Conservation (phyloP, 1,140 invertebrate genomes). For the Caenorhabditis elegans region WBcel235 BX284603.4:9131001-9131500, state of each 20-base stretch:
- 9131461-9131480: too few species aligned
- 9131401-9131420: too few species aligned
- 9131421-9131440: too few species aligned
- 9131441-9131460: too few species aligned
- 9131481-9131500: too few species aligned
- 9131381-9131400: too few species aligned
- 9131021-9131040: background rate
- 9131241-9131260: too few species aligned
- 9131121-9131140: background rate
- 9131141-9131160: constrained; percentile 13
- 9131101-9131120: background rate
- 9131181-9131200: background rate
- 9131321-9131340: background rate
- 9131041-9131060: background rate
- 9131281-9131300: background rate
- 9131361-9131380: too few species aligned
- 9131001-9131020: constrained; percentile 18
- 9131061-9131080: background rate
- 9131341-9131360: background rate
- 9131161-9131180: background rate
- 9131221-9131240: too few species aligned
- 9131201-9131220: background rate
- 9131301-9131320: background rate
- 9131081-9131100: background rate
- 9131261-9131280: background rate